These are phyloP conservation scores for Urocitellus parryii DNA, from an alignment of 2,113 vertebrate species.

Conservation along the genomic window DNA sequence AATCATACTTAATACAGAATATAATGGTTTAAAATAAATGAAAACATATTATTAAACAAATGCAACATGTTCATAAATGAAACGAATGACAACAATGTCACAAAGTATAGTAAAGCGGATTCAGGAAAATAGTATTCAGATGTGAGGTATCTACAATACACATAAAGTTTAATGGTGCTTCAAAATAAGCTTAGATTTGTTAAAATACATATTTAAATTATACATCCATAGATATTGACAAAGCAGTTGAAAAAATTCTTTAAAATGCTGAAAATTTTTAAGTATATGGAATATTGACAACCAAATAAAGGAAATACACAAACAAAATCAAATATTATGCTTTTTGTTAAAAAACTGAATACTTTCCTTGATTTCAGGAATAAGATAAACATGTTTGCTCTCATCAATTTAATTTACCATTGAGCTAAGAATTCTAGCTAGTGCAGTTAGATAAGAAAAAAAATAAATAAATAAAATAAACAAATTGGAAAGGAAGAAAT, in stretches of 20 bases:
- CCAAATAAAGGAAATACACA: background rate
- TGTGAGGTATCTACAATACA: background rate
- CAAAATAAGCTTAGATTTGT: too few relatives aligned
- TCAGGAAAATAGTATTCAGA: background rate
- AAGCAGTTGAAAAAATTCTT: background rate
- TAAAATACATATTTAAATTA: background rate
- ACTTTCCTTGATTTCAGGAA: too few relatives aligned
- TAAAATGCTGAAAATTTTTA: background rate
- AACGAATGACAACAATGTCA: background rate
- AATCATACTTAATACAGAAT: background rate
- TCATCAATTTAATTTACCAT: background rate
- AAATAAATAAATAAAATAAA: background rate
- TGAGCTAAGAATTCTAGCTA: background rate
- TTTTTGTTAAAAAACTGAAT: too few relatives aligned
- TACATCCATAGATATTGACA: background rate
- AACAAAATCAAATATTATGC: background rate
- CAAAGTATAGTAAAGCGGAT: background rate
- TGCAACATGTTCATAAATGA: too few relatives aligned
- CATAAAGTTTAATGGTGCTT: too few relatives aligned
- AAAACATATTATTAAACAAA: background rate
- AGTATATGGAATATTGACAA: background rate
- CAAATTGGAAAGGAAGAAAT: background rate
- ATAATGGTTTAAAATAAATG: background rate
- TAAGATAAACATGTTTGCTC: too few relatives aligned
- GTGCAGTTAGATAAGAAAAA: background rate